These are phyloP conservation scores for Gasterosteus nipponicus DNA, from an alignment of 2,113 vertebrate genomes.

Conservation along the genomic window DNA sequence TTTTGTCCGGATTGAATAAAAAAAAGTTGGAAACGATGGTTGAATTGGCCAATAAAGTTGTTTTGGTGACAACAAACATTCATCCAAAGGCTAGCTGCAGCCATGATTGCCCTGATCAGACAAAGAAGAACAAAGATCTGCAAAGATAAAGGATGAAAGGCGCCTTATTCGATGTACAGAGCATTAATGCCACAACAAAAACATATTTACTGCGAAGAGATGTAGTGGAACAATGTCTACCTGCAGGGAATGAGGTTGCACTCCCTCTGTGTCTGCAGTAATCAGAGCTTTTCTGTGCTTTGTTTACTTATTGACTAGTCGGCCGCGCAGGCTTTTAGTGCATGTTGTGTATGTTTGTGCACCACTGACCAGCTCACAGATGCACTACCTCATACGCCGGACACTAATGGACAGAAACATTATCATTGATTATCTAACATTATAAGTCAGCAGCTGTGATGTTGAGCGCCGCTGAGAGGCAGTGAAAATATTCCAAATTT, in stretches of 20 bases:
- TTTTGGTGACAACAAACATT: conserved; percentile 3
- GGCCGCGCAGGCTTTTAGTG: background rate
- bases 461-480: background rate
- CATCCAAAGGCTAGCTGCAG: background rate
- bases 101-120: background rate
- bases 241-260: background rate
- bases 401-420: too few species aligned
- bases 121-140: conserved; percentile 1
- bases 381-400: too few species aligned
- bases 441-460: background rate
- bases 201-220: background rate
- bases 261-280: background rate
- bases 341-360: background rate
- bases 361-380: too few species aligned
- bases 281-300: background rate
- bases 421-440: too few species aligned
- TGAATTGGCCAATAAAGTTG: background rate
- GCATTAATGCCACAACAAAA: background rate
- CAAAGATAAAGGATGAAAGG: background rate
- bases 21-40: background rate
- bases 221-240: background rate
- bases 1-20: background rate
- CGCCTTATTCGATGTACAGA: background rate
- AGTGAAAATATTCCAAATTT: background rate
- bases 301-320: background rate